Conservation (phyloP, 1,140 invertebrate genomes). For the Panagrolaimus sp. region DNA sequence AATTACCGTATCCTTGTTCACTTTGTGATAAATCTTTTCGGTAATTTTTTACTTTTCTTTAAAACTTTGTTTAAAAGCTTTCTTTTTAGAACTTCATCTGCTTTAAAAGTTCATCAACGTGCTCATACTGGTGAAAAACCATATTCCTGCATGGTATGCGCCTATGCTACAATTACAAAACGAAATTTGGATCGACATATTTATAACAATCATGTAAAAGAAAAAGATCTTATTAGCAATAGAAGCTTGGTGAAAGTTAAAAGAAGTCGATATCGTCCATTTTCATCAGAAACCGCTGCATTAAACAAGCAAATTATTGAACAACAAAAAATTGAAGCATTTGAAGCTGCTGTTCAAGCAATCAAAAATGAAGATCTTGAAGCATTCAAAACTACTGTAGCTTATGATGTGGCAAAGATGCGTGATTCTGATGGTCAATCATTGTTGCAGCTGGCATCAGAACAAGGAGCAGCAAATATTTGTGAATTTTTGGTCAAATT, state of each 20-base stretch:
- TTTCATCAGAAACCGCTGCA: background rate
- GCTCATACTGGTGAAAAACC: slow-evolving; percentile 90
- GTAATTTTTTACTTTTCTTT: slow-evolving; percentile 22
- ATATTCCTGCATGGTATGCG: slow-evolving; percentile 88
- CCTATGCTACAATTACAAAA: slow-evolving; percentile 78
- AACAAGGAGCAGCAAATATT: background rate
- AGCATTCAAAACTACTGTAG: background rate
- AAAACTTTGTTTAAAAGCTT: background rate
- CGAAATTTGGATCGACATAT: slow-evolving; percentile 53
- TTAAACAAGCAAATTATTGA: background rate
- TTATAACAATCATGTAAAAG: slow-evolving; percentile 38
- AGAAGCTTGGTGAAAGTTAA: background rate
- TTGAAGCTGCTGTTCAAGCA: background rate
- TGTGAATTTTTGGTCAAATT: background rate
- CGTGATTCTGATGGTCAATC: background rate
- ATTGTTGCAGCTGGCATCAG: background rate
- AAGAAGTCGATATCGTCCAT: slow-evolving; percentile 7
- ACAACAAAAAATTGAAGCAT: background rate
- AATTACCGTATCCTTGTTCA: slow-evolving; percentile 59
- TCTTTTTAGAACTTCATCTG: slow-evolving; percentile 48
- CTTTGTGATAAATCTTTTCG: slow-evolving; percentile 58
- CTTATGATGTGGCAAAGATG: background rate
- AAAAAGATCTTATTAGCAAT: slow-evolving; percentile 2
- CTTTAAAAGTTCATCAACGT: slow-evolving; percentile 44
- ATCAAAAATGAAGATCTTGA: background rate